phyloP scores from a whole-genome alignment of 2,113 vertebrate genomes.

The Tauraco erythrolophus region DNA sequence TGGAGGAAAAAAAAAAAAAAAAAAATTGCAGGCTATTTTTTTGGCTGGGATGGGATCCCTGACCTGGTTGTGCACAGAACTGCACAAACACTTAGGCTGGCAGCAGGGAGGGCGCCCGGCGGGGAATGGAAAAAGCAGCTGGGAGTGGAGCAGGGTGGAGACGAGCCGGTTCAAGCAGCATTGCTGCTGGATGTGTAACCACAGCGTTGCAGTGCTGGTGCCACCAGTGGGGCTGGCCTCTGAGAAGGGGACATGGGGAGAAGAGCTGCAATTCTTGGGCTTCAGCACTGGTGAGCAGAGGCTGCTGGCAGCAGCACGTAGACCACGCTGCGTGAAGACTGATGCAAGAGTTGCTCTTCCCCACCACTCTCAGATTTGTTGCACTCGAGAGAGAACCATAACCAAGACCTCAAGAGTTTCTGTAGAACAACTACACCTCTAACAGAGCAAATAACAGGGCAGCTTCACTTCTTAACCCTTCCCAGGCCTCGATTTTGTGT shows the following conservation, averaged over 20 bases:
- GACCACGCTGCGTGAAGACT: fast-evolving
- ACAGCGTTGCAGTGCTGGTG: background rate
- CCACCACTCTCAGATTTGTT: background rate
- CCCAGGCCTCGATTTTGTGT: background rate
- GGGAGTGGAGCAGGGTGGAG: conserved; percentile 55
- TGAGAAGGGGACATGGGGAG: background rate
- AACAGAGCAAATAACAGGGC: background rate
- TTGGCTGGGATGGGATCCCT: background rate
- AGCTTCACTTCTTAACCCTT: background rate
- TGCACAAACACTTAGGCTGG: conserved; percentile 16
- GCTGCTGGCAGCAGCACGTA: background rate
- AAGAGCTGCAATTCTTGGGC: background rate
- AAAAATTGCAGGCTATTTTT: background rate
- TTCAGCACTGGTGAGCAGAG: fast-evolving
- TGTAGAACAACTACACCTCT: background rate
- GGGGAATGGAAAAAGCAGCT: conserved; percentile 44
- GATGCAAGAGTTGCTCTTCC: background rate
- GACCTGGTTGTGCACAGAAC: conserved; percentile 29
- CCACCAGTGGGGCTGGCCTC: background rate
- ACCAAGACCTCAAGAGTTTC: background rate
- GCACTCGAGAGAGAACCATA: background rate
- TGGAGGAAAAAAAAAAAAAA: background rate
- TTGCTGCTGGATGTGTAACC: background rate
- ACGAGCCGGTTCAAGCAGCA: background rate
- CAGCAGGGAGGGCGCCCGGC: background rate